These are phyloP conservation scores for Cheirogaleus medius DNA, from an alignment of 2,113 vertebrate genomes.

Conservation along the genomic window DNA sequence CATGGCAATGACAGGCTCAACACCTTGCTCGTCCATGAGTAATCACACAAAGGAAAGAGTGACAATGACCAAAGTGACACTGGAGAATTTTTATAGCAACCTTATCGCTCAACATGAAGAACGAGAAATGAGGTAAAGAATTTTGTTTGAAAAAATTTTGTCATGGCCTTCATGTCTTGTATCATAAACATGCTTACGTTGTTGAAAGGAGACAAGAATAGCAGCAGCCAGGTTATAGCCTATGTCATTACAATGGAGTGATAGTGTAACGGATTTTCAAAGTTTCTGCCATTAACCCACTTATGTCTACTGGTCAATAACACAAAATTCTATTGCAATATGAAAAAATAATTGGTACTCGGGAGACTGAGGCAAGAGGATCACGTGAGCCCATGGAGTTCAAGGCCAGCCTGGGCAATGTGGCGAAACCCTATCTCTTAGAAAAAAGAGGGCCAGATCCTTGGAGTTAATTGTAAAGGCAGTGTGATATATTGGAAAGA, in stretches of 20 bases:
- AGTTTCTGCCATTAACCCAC: not conserved
- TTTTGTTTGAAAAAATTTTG: not conserved
- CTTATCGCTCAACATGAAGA: conserved; percentile 98
- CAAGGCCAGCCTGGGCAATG: not conserved
- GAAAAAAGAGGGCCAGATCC: not conserved
- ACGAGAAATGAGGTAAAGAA: conserved; percentile 95
- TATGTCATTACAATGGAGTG: not conserved
- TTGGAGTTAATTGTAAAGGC: not conserved
- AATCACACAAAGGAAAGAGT: conserved; percentile 99
- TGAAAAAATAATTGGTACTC: not conserved
- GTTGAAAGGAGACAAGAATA: not conserved
- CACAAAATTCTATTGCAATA: not conserved
- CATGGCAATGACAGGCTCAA: conserved; percentile 98
- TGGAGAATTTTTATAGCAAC: conserved; percentile 99
- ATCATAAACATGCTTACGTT: not conserved
- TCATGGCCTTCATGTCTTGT: not conserved
- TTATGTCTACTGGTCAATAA: not conserved
- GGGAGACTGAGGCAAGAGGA: not conserved
- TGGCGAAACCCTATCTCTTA: not conserved
- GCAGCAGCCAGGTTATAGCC: not conserved
- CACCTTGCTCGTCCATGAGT: conserved; percentile 96
- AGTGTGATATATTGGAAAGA: not conserved
- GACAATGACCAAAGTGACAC: conserved; percentile 98
- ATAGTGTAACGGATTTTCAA: not conserved
- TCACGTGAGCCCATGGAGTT: not conserved